Conservation (phyloP, 2,888 invertebrate genomes). For the Drosophila siamana region DNA sequence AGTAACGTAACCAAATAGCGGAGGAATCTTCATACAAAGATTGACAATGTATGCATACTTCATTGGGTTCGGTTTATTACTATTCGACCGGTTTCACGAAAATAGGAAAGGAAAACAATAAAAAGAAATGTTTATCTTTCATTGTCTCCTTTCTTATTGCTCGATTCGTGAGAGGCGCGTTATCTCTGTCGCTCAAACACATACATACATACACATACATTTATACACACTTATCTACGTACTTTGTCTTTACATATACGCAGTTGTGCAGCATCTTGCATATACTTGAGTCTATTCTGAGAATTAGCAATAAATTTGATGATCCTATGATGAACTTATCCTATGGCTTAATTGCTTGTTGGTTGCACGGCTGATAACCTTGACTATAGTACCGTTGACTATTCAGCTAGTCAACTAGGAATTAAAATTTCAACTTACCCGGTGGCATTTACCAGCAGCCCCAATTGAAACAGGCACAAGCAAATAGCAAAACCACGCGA, state of each 20-base stretch:
- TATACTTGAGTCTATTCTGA: neutral
- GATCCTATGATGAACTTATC: slow-evolving; percentile 18
- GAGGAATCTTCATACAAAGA: slow-evolving; percentile 8
- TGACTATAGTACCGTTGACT: slow-evolving; percentile 2
- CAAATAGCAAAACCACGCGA: slow-evolving; percentile 56
- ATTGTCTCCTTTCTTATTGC: slow-evolving; percentile 17
- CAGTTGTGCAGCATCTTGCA: slow-evolving; percentile 9
- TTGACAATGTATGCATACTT: slow-evolving; percentile 35
- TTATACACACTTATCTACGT: neutral
- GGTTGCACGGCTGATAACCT: slow-evolving; percentile 39
- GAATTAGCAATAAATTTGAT: slow-evolving; percentile 7
- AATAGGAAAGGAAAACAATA: slow-evolving; percentile 16
- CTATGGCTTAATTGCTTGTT: neutral
- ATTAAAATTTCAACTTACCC: slow-evolving; percentile 69
- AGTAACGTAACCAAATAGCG: slow-evolving; percentile 23
- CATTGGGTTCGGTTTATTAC: slow-evolving; percentile 17
- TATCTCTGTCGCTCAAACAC: neutral
- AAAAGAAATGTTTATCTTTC: slow-evolving; percentile 14
- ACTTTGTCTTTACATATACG: no score
- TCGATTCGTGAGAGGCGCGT: slow-evolving; percentile 2
- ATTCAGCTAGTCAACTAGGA: neutral
- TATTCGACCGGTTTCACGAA: slow-evolving; percentile 47
- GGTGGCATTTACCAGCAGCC: slow-evolving; percentile 63
- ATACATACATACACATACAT: neutral
- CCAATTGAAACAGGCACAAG: slow-evolving; percentile 67